These are phyloP conservation scores for Tenebrio molitor DNA, from an alignment of 1,140 invertebrate species.

Conservation along the genomic window DNA sequence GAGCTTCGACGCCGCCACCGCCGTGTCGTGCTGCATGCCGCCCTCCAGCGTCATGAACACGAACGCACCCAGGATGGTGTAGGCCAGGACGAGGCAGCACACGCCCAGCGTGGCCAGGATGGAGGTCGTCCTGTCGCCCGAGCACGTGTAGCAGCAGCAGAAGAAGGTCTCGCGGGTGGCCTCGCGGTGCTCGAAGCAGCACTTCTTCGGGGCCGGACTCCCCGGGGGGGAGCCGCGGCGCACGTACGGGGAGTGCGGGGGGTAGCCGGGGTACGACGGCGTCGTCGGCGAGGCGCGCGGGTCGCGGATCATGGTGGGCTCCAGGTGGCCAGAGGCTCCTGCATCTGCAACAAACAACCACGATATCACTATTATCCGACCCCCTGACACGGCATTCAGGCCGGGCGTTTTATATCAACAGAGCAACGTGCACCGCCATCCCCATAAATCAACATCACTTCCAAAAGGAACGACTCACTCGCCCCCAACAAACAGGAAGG, in stretches of 20 bases:
- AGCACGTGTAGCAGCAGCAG: slow-evolving; percentile 65
- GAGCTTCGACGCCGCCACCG: slow-evolving; percentile 74
- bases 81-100: slow-evolving; percentile 88
- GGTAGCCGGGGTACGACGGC: slow-evolving; percentile 52
- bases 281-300: slow-evolving; percentile 23
- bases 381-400: too few relatives aligned
- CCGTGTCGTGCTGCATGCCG: slow-evolving; percentile 66
- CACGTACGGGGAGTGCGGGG: slow-evolving; percentile 57
- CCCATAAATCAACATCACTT: too few relatives aligned
- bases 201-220: slow-evolving; percentile 62
- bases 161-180: slow-evolving; percentile 57
- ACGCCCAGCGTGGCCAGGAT: slow-evolving; percentile 72
- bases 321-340: not conserved
- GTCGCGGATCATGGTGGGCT: slow-evolving; percentile 27
- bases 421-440: too few relatives aligned
- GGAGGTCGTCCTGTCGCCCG: slow-evolving; percentile 60
- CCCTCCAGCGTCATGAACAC: slow-evolving; percentile 92
- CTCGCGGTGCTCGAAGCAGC: slow-evolving; percentile 63
- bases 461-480: too few relatives aligned
- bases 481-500: too few relatives aligned
- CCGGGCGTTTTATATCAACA: too few relatives aligned
- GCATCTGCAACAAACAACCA: slow-evolving; percentile 23
- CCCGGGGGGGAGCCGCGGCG: slow-evolving; percentile 56
- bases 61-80: slow-evolving; percentile 92
- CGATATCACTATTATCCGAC: too few relatives aligned